A percentile compares a stretch with the other conserved stretches of the same genome.
Conservation (phyloP, 2,113 vertebrate species). For the Nibea coibor region DNA sequence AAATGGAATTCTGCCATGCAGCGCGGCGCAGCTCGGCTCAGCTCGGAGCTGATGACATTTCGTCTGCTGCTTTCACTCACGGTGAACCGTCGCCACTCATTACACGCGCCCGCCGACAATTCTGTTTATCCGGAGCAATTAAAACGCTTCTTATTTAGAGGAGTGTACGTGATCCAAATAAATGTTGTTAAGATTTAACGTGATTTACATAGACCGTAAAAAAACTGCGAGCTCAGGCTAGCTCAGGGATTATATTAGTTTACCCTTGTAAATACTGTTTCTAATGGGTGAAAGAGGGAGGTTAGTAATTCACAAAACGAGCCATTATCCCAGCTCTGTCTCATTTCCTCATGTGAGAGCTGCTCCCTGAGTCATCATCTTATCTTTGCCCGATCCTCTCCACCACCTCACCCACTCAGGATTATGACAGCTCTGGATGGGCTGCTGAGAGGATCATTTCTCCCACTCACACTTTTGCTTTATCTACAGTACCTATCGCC, state of each 20-base stretch:
- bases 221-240: conserved; percentile 9
- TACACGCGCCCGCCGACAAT: conserved; percentile 14
- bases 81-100: conserved; percentile 48
- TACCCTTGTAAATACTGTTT: conserved; percentile 45
- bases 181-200: conserved; percentile 1
- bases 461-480: conserved; percentile 50
- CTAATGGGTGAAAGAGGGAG: conserved; percentile 25
- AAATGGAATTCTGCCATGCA: conserved; percentile 50
- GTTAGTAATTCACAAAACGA: conserved; percentile 49
- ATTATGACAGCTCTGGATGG: conserved; percentile 61
- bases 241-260: conserved; percentile 29
- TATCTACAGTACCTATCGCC: conserved; percentile 38
- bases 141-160: conserved; percentile 37
- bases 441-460: conserved; percentile 58
- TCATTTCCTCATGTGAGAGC: conserved; percentile 62
- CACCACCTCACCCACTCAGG: conserved; percentile 66
- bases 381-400: conserved; percentile 54
- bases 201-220: conserved; percentile 31
- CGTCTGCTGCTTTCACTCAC: conserved; percentile 53
- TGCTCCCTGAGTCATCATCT: conserved; percentile 62
- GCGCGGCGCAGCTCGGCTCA: neutral
- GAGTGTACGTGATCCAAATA: conserved; percentile 22
- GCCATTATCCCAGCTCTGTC: conserved; percentile 37
- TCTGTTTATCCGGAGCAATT: conserved; percentile 43
- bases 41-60: conserved; percentile 63